Conservation (phyloP, 2,113 vertebrate genomes). For the Toxostoma redivivum region DNA sequence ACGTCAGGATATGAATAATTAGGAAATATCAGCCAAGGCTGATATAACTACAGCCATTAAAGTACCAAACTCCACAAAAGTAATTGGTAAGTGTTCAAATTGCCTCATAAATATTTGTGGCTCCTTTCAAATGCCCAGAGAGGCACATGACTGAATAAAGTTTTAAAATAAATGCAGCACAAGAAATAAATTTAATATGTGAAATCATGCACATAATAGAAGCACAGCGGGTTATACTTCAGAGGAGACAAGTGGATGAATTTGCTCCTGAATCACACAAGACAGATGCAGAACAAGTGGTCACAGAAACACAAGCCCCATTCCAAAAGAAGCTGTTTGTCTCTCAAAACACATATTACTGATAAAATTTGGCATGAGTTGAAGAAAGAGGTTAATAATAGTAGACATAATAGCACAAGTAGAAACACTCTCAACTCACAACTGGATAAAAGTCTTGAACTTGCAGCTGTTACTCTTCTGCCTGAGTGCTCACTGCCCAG, state of each 20-base stretch:
- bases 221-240: not conserved
- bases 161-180: not conserved
- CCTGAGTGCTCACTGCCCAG: not conserved
- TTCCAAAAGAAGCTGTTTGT: not conserved
- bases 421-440: not conserved
- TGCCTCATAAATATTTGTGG: not conserved
- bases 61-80: not conserved
- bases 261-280: not conserved
- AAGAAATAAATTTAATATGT: not conserved
- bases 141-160: not conserved
- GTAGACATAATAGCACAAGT: not conserved
- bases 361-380: not conserved
- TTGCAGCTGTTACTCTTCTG: not conserved
- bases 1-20: slow-evolving; percentile 28
- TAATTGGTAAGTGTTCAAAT: not conserved
- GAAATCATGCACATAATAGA: not conserved
- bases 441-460: not conserved
- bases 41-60: not conserved
- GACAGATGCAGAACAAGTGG: not conserved
- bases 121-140: not conserved
- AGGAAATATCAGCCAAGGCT: slow-evolving; percentile 24
- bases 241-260: not conserved
- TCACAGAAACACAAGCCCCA: not conserved
- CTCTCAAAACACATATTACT: not conserved
- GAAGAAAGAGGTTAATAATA: not conserved